Percentiles rank a stretch among this genome's conserved stretches.
phyloP scores from a whole-genome alignment of 2,797 vertebrate species.

The Strix occidentalis region DNA sequence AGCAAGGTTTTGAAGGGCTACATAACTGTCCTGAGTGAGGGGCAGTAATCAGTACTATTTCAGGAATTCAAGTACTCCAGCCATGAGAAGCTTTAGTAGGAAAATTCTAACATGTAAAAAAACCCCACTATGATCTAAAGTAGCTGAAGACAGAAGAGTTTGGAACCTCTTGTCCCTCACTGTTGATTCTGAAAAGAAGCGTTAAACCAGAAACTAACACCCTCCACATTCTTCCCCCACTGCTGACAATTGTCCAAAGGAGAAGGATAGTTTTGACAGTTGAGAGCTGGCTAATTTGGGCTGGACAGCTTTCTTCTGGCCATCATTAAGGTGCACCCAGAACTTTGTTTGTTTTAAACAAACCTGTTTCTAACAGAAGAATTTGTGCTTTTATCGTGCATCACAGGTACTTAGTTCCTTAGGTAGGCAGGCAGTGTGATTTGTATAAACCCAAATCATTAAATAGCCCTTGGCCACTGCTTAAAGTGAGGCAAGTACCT shows the following conservation, averaged over 20 bases:
- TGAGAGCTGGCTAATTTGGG: not conserved
- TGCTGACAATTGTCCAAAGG: not conserved
- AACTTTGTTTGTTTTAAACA: not conserved
- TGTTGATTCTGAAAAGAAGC: not conserved
- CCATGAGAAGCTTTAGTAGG: not conserved
- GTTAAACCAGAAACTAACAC: not conserved
- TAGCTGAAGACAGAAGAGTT: not conserved
- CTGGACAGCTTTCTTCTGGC: not conserved
- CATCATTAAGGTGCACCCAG: not conserved
- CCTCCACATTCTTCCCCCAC: too few relatives aligned
- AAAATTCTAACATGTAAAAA: not conserved
- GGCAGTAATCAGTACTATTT: not conserved
- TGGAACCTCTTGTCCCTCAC: not conserved
- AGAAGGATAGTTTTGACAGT: not conserved
- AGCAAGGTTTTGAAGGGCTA: not conserved
- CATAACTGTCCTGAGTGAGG: not conserved
- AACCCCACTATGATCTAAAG: not conserved
- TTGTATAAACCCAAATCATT: conserved; percentile 35
- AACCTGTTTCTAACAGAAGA: not conserved
- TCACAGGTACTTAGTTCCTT: not conserved
- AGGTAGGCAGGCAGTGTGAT: not conserved
- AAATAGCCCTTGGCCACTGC: conserved; percentile 47
- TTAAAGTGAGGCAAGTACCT: conserved; percentile 47
- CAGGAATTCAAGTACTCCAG: not conserved
- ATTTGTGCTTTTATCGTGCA: not conserved